phyloP scores from a whole-genome alignment of 2,888 invertebrate genomes.

The Dryococelus australis region DNA sequence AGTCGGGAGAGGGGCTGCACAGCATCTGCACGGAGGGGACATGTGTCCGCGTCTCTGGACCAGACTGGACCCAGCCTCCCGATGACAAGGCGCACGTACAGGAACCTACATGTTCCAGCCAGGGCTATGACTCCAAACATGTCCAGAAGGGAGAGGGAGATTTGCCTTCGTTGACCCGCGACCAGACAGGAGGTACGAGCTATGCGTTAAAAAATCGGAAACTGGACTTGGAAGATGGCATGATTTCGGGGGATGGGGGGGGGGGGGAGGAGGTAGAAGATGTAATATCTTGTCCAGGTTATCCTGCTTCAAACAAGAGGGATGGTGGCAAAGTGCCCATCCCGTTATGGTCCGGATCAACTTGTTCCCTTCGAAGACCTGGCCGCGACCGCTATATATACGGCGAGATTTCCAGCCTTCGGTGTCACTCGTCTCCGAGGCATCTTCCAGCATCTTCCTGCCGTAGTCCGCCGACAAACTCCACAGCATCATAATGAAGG shows the following conservation, averaged over 20 bases:
- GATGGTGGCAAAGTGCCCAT: neutral
- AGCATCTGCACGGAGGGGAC: too few species aligned
- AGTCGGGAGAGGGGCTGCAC: too few species aligned
- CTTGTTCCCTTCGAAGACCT: neutral
- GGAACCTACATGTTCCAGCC: too few species aligned
- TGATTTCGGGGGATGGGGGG: neutral
- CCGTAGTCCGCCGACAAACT: neutral
- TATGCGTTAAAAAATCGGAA: neutral
- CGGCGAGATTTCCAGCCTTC: neutral
- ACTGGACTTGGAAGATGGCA: neutral
- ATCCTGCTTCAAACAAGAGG: neutral
- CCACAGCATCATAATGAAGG: neutral
- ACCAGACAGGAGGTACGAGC: neutral
- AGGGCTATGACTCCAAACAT: too few species aligned
- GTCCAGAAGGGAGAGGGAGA: neutral
- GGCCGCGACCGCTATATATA: neutral
- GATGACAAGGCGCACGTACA: too few species aligned
- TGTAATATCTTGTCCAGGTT: neutral
- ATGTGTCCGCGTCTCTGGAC: too few species aligned
- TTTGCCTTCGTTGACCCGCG: neutral
- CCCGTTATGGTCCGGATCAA: neutral
- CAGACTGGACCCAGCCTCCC: too few species aligned
- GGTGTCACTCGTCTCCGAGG: constrained; percentile 5
- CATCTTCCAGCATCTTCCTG: neutral
- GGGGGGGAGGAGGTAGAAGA: neutral